A percentile compares a stretch with the other conserved stretches of the same genome.
Conservation (phyloP, 2,797 vertebrate genomes). For the Periparus ater region DNA sequence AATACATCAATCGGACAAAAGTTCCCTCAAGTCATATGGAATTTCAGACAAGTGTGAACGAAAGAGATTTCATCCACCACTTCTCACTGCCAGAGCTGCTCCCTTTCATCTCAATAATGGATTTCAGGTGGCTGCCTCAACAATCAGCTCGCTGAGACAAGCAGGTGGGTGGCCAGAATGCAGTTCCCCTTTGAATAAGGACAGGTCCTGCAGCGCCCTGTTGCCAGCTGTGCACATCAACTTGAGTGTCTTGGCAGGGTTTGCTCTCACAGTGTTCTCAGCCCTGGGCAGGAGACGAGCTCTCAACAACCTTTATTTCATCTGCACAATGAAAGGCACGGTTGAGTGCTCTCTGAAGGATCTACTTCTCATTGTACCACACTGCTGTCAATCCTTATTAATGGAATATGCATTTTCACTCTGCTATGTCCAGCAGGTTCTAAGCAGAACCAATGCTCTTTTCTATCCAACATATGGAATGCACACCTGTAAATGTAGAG, state of each 20-base stretch:
- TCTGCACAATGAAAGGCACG: background rate
- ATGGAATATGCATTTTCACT: background rate
- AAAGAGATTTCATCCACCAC: background rate
- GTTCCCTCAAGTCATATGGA: background rate
- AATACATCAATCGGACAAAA: background rate
- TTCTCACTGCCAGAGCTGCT: background rate
- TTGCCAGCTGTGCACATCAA: background rate
- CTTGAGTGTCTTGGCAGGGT: background rate
- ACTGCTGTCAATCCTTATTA: background rate
- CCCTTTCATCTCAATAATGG: background rate
- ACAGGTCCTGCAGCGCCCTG: background rate
- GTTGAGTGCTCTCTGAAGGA: background rate
- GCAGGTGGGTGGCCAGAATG: background rate
- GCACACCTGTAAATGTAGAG: background rate
- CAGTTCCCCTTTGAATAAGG: background rate
- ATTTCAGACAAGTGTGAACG: background rate
- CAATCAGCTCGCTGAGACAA: background rate
- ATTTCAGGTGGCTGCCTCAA: background rate
- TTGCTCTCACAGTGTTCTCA: background rate
- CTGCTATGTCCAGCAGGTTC: background rate
- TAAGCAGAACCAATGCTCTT: background rate
- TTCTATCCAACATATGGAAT: background rate
- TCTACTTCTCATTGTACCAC: background rate
- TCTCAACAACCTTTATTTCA: background rate
- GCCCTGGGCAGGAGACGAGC: background rate